Conservation (phyloP, 2,888 invertebrate genomes). For the Mesochorus sp. region DNA sequence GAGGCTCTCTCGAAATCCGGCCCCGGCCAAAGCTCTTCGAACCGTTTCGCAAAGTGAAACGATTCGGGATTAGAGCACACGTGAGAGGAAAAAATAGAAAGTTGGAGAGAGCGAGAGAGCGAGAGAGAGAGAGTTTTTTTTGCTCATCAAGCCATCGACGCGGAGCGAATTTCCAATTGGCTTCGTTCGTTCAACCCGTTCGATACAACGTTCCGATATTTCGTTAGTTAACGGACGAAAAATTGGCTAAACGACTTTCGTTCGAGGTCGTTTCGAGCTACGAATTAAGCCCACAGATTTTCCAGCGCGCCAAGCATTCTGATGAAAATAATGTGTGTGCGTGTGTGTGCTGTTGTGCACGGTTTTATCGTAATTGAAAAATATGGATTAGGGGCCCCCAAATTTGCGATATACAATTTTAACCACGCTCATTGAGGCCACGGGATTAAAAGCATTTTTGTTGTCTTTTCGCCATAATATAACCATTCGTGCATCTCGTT, state of each 20-base stretch:
- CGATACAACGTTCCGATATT: constrained; percentile 17
- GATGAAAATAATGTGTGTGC: no score
- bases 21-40: constrained; percentile 10
- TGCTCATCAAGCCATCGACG: constrained; percentile 29
- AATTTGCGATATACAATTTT: no score
- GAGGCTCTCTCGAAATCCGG: constrained; percentile 20
- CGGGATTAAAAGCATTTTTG: no score
- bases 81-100: no score
- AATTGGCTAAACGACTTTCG: neutral
- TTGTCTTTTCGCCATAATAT: no score
- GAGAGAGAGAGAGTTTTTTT: constrained; percentile 12
- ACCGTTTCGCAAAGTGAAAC: constrained; percentile 64
- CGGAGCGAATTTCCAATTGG: constrained; percentile 50
- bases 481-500: no score
- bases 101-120: no score
- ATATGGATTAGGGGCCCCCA: no score
- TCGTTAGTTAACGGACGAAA: neutral
- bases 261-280: neutral
- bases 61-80: constrained; percentile 53
- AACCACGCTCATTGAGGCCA: no score
- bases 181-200: neutral
- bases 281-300: neutral
- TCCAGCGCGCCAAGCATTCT: no score
- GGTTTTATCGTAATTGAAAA: no score
- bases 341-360: no score